phyloP scores from a whole-genome alignment of 2,888 invertebrate genomes.

The Acleris holmiana region DNA sequence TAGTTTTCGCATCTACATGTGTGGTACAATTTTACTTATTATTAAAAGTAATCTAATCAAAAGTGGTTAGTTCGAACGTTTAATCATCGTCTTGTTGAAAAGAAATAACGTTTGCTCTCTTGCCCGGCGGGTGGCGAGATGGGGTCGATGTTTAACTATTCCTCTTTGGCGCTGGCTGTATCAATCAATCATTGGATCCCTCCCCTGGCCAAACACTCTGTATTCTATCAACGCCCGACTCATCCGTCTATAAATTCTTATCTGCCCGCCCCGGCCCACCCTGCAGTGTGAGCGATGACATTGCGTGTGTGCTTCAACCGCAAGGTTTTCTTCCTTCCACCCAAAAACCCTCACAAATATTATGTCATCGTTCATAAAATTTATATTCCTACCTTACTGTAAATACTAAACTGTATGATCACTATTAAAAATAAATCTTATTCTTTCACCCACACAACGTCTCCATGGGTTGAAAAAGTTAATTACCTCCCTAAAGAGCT shows the following conservation, averaged over 20 bases:
- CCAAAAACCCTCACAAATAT: slow-evolving; percentile 45
- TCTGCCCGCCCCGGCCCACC: slow-evolving; percentile 64
- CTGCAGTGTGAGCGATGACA: slow-evolving; percentile 72
- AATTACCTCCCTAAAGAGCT: slow-evolving; percentile 26
- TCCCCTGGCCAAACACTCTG: slow-evolving; percentile 62
- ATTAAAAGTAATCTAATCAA: slow-evolving; percentile 10
- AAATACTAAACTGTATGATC: neutral
- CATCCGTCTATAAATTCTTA: slow-evolving; percentile 78
- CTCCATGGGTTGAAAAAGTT: slow-evolving; percentile 20
- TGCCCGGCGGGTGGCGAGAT: slow-evolving; percentile 22
- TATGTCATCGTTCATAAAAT: slow-evolving; percentile 50
- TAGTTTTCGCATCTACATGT: slow-evolving; percentile 19
- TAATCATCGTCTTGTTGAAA: slow-evolving; percentile 38
- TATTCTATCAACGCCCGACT: slow-evolving; percentile 73
- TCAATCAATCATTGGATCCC: slow-evolving; percentile 72
- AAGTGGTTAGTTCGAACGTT: slow-evolving; percentile 38
- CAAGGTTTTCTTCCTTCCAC: slow-evolving; percentile 46
- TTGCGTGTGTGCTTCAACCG: slow-evolving; percentile 62
- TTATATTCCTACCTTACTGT: slow-evolving; percentile 7
- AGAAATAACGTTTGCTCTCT: slow-evolving; percentile 40
- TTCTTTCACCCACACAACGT: neutral
- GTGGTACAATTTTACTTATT: slow-evolving; percentile 5
- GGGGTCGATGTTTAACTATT: slow-evolving; percentile 58
- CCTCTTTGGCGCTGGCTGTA: slow-evolving; percentile 53
- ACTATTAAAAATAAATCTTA: slow-evolving; percentile 3